phyloP scores from a whole-genome alignment of 2,888 invertebrate genomes.

The Apocheima hispidaria region DNA sequence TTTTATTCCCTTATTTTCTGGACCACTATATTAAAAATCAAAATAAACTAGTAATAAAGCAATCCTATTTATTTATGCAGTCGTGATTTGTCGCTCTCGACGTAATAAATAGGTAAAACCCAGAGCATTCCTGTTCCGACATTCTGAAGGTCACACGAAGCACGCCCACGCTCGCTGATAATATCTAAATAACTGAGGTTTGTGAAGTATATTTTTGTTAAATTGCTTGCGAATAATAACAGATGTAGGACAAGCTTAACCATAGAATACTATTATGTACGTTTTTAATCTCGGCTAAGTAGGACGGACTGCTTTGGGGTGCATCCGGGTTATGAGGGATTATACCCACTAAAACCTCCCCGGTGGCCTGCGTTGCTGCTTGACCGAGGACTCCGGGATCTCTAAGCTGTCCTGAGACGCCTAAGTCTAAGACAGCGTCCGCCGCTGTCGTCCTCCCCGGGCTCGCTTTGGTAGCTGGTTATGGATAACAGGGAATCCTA shows the following conservation, averaged over 20 bases:
- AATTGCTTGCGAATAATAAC: slow-evolving; percentile 16
- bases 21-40: slow-evolving; percentile 20
- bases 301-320: too few species aligned
- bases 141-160: slow-evolving; percentile 62
- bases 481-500: too few species aligned
- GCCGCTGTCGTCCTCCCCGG: too few species aligned
- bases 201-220: slow-evolving; percentile 37
- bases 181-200: slow-evolving; percentile 66
- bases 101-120: slow-evolving; percentile 58
- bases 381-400: too few species aligned
- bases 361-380: too few species aligned
- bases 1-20: neutral
- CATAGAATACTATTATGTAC: too few species aligned
- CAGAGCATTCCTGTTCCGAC: slow-evolving; percentile 67
- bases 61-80: slow-evolving; percentile 50
- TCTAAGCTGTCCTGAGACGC: too few species aligned
- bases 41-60: slow-evolving; percentile 40
- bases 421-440: too few species aligned
- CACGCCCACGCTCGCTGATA: slow-evolving; percentile 62
- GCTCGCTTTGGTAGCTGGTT: too few species aligned
- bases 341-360: too few species aligned
- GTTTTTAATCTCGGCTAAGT: slow-evolving; percentile 20
- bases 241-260: slow-evolving; percentile 13
- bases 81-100: slow-evolving; percentile 49
- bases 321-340: too few species aligned